These are phyloP conservation scores for Sepiola atlantica DNA, from an alignment of 2,888 invertebrate species.

Conservation along the genomic window DNA sequence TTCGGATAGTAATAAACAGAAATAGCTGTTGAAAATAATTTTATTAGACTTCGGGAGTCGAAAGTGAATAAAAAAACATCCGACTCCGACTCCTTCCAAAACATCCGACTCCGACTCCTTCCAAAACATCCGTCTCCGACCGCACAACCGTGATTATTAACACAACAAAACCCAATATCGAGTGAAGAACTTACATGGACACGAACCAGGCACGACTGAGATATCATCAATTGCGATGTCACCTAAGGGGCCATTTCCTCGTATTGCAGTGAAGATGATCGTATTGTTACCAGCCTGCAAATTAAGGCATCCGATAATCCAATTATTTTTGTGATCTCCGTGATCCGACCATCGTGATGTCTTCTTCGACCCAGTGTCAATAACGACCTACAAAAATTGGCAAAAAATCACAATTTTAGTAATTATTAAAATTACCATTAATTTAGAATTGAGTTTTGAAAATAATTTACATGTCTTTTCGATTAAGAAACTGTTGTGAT, in stretches of 20 bases:
- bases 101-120: too few relatives aligned
- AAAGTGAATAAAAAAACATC: too few relatives aligned
- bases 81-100: too few relatives aligned
- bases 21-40: too few relatives aligned
- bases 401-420: not conserved
- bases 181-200: not conserved
- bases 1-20: too few relatives aligned
- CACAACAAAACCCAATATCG: not conserved
- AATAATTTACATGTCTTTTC: too few relatives aligned
- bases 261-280: not conserved
- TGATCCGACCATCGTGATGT: not conserved
- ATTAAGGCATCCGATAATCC: not conserved
- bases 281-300: not conserved
- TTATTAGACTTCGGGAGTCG: too few relatives aligned
- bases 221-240: constrained; percentile 40
- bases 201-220: not conserved
- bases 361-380: not conserved
- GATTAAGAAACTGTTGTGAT: too few relatives aligned
- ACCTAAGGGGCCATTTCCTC: constrained; percentile 24
- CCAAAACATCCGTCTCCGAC: too few relatives aligned
- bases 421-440: too few relatives aligned
- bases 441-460: too few relatives aligned
- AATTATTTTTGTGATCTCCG: not conserved
- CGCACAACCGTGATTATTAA: too few relatives aligned
- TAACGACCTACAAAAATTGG: not conserved